Base-by-base conservation (phyloP, 2,797 vertebrate genomes). In the Rachycentron canadum region DNA sequence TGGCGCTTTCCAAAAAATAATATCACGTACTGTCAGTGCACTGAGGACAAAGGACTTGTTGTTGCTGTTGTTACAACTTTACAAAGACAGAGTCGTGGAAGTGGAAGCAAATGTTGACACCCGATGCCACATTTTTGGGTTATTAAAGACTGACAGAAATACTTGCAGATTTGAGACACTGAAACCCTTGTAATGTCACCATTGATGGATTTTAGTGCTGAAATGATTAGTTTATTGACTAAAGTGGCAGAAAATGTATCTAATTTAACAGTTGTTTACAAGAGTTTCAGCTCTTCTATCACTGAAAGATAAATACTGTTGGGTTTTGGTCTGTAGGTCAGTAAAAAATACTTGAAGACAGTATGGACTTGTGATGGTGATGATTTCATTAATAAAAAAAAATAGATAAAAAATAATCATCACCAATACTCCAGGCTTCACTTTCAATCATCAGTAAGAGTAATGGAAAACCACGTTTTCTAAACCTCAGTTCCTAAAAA, bases 1-100 rank as follows among this genome's bases (percentile, higher is more conserved):
- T 47, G 71, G 75, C 16, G 25, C 43, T 60, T 56, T 41, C 36
- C 61, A 28, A n/a, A 73, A 78, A 70, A 56, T 66, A 1, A 58
- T 55, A 72, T 56, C 55, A 34, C 28, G 2, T 34, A 7, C 16
- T 16, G 70, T 32, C 25, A 26, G 43, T 36, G 38, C 34, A 56
- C 17, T 12, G 47, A 52, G 50, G 32, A 74, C 52, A 40, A 50
- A 26, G 11, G n/a, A 23, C 0, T 2, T 40, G 41, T 13, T 59
- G 73, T 49, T 64, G 12, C 32, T 21, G n/a, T 53, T 53, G 34
- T 8, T 28, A 3, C 43, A 16, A 9, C 19, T 41, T 21, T 0
- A 25, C 49, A 17, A 9, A 25, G 41, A 25, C 23, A 10, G 5
- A 55, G 49, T 17, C 34, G 23, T 40, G 12, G 0, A 6, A 0